Evolutionary conservation across 2,888 invertebrate genomes (phyloP), one percentile per base, ranked within the genome.

Genomic region (Panopea generosa): DNA sequence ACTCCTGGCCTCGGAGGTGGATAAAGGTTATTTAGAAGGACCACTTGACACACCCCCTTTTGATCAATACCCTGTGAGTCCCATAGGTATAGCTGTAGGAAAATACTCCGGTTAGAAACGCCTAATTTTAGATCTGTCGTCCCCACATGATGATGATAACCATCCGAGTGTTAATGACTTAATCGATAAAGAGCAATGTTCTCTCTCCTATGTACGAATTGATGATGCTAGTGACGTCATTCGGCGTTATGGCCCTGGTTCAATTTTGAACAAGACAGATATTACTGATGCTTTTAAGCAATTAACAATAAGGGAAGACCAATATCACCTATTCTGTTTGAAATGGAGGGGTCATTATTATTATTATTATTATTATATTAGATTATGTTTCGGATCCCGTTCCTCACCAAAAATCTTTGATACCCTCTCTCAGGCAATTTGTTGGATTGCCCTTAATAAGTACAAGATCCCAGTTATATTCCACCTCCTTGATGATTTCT

Each of bases 151-250:
- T n/a, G 56, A 70, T 47, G 3, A 11, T 24, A 11, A 38, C 7
- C 47, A 76, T 20, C 26, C 20, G 14, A 83, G 82, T 26, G 56
- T 83, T 6, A 83, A 77, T 38, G 60, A 72, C 7, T 26, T 83
- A 24, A 83, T 83, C 18, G 67, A 68, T 49, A 79, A 82, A 71
- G 70, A 79, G 11, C n/a, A 49, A 7, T 75, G 66, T 49, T 60
- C 61, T n/a, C 52, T 77, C 26, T 43, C 56, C 0, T 80, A 80
- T 65, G 76, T 82, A 7, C 50, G 43, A 16, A 59, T 82, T 22
- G 82, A 84, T 69, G 75, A 77, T 57, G 84, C 77, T 2, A 77
- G 78, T 27, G 45, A 61, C 9, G 61, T 59, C 1, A 74, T 84
- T 4, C 3, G 26, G 22, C 16, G 62, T 16, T 20, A 45, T 1